A percentile compares a stretch with the other conserved stretches of the same genome.
Evolutionary conservation across 2,888 invertebrate species (phyloP).

Genomic region (Empis stercorea): DNA sequence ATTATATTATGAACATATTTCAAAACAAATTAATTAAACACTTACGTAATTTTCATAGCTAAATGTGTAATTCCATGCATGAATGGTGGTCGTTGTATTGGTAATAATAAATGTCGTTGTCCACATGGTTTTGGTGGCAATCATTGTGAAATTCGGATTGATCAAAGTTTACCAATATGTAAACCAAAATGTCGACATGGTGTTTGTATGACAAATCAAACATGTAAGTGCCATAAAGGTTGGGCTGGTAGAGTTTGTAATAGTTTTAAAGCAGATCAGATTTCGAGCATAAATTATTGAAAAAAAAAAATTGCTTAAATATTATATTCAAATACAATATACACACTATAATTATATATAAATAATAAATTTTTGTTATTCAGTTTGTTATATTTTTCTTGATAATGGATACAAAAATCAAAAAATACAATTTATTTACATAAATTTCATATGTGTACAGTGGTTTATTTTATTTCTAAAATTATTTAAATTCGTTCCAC

Average conservation of each 20-base stretch:
- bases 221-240: conserved; percentile 67
- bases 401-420: no score
- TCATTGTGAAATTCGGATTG: conserved; percentile 80
- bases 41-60: no score
- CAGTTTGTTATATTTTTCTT: no score
- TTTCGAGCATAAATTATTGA: conserved; percentile 3
- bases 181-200: conserved; percentile 67
- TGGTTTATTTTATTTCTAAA: no score
- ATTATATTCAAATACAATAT: no score
- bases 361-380: no score
- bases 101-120: conserved; percentile 82
- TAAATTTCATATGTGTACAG: no score
- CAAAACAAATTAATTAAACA: not conserved
- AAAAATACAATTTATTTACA: no score
- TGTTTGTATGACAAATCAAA: conserved; percentile 52
- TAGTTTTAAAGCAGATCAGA: conserved; percentile 27
- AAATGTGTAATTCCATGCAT: conserved; percentile 83
- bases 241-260: conserved; percentile 74
- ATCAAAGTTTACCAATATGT: conserved; percentile 54
- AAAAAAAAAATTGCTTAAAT: not conserved
- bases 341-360: no score
- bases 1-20: not conserved
- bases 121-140: conserved; percentile 71
- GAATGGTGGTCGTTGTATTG: conserved; percentile 79
- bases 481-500: no score